phyloP scores from a whole-genome alignment of 2,888 invertebrate species.

The Sylvicola cinctus region DNA sequence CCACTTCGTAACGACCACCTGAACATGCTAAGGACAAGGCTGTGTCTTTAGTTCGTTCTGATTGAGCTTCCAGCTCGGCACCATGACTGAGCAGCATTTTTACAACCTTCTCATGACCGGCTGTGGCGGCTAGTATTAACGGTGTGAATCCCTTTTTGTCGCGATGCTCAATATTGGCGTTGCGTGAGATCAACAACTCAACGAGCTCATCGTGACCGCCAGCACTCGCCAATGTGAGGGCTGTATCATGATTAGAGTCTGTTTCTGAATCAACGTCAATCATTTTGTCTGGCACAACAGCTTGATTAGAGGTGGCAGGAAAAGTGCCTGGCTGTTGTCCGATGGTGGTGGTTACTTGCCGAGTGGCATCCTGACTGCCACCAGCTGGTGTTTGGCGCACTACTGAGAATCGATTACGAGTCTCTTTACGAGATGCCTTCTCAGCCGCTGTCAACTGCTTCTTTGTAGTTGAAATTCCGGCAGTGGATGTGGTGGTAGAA shows the following conservation, averaged over 20 bases:
- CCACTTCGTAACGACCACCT: conserved; percentile 90
- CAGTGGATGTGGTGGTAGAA: conserved; percentile 11
- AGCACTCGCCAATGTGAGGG: conserved; percentile 89
- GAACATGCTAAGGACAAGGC: conserved; percentile 94
- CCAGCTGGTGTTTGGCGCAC: conserved; percentile 24
- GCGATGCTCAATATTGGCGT: conserved; percentile 92
- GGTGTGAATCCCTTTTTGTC: conserved; percentile 99
- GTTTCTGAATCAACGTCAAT: conserved; percentile 96
- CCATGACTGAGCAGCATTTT: conserved; percentile 82
- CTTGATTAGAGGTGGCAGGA: conserved; percentile 17
- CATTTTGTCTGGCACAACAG: conserved; percentile 38
- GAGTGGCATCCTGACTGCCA: conserved; percentile 15
- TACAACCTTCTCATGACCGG: conserved; percentile 76
- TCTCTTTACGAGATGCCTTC: conserved; percentile 22
- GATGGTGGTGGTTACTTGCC: neutral
- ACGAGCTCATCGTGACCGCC: conserved; percentile 95
- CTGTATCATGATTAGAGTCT: conserved; percentile 97
- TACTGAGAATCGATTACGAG: conserved; percentile 19
- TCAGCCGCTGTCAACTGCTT: conserved; percentile 17
- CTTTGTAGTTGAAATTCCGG: conserved; percentile 18
- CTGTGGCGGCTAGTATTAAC: conserved; percentile 89
- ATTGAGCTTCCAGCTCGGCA: conserved; percentile 97
- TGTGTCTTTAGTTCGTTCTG: conserved; percentile 97
- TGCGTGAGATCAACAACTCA: conserved; percentile 71
- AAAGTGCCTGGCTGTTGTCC: conserved; percentile 12